Evolutionary conservation across 2,113 vertebrate genomes (phyloP).

Genomic region (Antigone vipio): DNA sequence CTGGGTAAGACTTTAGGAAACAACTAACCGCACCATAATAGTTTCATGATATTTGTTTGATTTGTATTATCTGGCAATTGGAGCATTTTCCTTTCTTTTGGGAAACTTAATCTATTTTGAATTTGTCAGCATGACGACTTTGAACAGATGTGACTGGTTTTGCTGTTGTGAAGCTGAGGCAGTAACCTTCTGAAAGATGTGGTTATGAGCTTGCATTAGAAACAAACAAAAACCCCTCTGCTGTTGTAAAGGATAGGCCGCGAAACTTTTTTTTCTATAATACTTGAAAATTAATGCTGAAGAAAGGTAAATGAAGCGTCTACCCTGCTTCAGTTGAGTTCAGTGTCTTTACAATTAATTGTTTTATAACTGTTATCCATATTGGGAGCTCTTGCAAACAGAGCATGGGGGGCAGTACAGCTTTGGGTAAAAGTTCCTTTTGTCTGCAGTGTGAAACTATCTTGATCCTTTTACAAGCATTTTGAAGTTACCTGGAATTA

Average conservation of each 20-base stretch:
- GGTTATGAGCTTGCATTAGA: not conserved
- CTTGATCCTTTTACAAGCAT: not conserved
- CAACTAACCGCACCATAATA: not conserved
- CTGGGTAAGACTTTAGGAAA: slow-evolving; percentile 78
- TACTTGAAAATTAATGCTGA: not conserved
- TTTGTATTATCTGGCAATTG: not conserved
- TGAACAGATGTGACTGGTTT: not conserved
- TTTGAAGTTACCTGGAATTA: not conserved
- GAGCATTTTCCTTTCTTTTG: not conserved
- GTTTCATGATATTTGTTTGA: not conserved
- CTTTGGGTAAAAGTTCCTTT: not conserved
- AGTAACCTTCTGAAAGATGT: not conserved
- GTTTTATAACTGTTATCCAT: not conserved
- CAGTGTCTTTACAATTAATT: not conserved
- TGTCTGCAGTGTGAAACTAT: not conserved
- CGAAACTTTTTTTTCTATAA: not conserved
- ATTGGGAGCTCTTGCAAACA: not conserved
- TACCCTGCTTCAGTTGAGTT: not conserved
- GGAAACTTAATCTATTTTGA: not conserved
- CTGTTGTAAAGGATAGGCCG: not conserved
- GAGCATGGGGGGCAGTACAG: not conserved
- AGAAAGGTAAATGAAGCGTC: not conserved
- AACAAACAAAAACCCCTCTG: not conserved
- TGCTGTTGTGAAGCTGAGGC: not conserved
- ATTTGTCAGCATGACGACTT: not conserved